Evolutionary conservation across 2,888 invertebrate genomes (phyloP), one percentile per base, ranked within the genome.

Genomic region (Bedellia somnulentella): DNA sequence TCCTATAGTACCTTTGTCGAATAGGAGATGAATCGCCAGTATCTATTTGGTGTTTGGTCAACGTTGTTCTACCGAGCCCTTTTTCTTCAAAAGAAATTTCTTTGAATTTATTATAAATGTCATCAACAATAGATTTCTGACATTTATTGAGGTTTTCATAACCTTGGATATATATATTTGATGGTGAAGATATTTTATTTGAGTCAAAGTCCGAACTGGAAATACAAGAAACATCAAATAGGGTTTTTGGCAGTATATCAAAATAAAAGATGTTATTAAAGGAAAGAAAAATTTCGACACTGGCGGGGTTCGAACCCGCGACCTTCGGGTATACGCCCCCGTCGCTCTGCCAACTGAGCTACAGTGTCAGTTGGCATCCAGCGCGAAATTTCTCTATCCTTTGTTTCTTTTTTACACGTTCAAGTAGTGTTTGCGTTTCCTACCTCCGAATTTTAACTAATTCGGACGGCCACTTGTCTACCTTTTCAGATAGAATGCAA

Each of bases 1-100:
- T 27, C 8, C 45, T 11, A 15, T 44, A 43, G 15, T 41, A 43
- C 0, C 47, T 1, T 23, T 31, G 31, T 5, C 23, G 11, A 10
- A 31, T 27, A 8, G 31, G 31, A 6, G 11, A 10, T 10, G 27
- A 9, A 15, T 27, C 18, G 5, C 31, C 31, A 22, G 31, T 31
- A 13, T 31, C 27, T 10, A 31, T 31, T 5, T 9, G 4, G 15
- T 31, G 31, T 5, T 9, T 13, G 6, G 27, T 21, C n/a, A 27
- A 15, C 14, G 12, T n/a, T 3, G 31, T 31, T 9, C 39, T 15
- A 22, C 43, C 43, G 13, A 43, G 27, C 9, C 42, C 42, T 15
- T 17, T 32, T 9, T 24, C 9, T 28, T 37, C 36, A 13, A 15
- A 35, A 10, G 39, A 40, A 21, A 41, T 44, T 3, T 35, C 18